phyloP scores from a whole-genome alignment of 2,113 vertebrate genomes.

The Mormyrus iriodes region DNA sequence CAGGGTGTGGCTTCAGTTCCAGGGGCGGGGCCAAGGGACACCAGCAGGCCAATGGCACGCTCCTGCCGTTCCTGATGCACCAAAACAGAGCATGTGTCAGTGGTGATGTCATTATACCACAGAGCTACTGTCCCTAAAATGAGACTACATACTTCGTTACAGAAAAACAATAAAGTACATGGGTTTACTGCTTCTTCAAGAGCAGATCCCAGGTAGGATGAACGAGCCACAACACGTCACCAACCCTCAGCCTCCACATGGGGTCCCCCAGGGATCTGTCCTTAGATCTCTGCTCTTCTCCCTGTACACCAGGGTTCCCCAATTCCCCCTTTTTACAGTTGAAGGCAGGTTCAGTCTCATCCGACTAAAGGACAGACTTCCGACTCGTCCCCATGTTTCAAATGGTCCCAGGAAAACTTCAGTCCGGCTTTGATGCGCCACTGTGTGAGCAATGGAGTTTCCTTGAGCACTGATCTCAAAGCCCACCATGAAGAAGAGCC shows the following conservation, averaged over 20 bases:
- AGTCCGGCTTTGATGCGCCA: not conserved
- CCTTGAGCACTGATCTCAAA: not conserved
- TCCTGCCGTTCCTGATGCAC: slow-evolving; percentile 71
- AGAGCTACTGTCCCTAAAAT: not conserved
- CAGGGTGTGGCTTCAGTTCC: slow-evolving; percentile 75
- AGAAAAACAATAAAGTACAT: not conserved
- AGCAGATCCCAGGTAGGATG: not conserved
- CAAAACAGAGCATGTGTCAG: not conserved
- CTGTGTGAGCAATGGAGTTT: not conserved
- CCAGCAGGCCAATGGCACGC: slow-evolving; percentile 76
- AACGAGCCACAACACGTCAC: not conserved
- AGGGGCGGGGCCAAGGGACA: slow-evolving; percentile 75
- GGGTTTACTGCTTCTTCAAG: not conserved
- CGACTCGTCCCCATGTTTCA: not conserved
- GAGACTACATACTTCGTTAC: not conserved
- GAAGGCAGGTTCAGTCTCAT: not conserved
- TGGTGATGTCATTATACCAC: not conserved
- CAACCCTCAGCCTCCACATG: not conserved
- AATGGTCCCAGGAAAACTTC: not conserved
- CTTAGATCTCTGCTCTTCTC: not conserved
- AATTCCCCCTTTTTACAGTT: not conserved
- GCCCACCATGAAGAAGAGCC: too few species aligned
- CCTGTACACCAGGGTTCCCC: not conserved
- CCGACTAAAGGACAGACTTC: not conserved
- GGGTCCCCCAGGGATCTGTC: not conserved